Percentiles rank a stretch among this genome's conserved stretches.
Evolutionary conservation across 2,888 invertebrate genomes (phyloP).

Genomic region (Acrobasis suavella): DNA sequence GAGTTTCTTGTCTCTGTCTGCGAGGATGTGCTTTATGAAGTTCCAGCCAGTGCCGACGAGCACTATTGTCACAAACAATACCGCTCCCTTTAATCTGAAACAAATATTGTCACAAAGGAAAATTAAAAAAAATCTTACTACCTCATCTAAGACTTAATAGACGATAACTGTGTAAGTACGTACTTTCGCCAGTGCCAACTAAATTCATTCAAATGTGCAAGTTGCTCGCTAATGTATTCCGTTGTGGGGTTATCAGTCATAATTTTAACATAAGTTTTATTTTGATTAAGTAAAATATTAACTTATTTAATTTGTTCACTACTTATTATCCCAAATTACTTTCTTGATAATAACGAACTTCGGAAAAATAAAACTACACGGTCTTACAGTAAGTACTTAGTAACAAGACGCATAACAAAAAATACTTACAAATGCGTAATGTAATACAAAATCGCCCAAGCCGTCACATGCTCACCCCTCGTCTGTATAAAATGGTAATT

Average conservation of each 20-base stretch:
- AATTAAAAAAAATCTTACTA: no score
- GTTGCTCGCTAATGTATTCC: no score
- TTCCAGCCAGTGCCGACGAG: constrained; percentile 99
- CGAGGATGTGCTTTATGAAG: constrained; percentile 98
- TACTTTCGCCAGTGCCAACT: no score
- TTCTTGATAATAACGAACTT: no score
- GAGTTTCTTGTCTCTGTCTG: constrained; percentile 97
- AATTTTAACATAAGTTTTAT: no score
- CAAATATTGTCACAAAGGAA: constrained; percentile 4
- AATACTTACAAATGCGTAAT: constrained; percentile 95
- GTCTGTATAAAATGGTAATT: constrained; percentile 97
- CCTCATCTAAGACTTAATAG: no score
- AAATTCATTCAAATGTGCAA: no score
- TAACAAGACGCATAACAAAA: not conserved
- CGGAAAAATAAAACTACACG: not conserved
- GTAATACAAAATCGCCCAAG: constrained; percentile 98
- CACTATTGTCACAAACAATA: constrained; percentile 97
- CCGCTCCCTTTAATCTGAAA: constrained; percentile 91
- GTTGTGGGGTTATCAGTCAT: no score
- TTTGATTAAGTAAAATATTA: no score
- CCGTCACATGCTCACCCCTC: constrained; percentile 95
- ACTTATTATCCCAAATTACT: no score
- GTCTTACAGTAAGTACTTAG: not conserved
- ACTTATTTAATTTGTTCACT: no score
- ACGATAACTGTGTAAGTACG: no score